Evolutionary conservation across 2,113 vertebrate genomes (phyloP).

Genomic region (Dermatemys mawii): DNA sequence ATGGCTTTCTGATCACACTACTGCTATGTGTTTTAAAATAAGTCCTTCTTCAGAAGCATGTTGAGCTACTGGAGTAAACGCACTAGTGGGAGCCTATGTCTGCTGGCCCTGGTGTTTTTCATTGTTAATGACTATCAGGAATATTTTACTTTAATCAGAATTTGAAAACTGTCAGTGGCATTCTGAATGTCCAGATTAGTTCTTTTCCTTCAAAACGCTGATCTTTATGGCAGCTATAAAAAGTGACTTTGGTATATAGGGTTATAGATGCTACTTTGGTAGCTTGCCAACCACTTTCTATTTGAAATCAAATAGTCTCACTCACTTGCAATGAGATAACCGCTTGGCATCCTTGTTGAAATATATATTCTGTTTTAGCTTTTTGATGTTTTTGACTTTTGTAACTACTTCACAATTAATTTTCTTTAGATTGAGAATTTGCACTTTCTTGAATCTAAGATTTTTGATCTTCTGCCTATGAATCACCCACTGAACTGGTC

Average conservation of each 20-base stretch:
- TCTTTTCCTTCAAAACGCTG: neutral
- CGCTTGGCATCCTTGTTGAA: neutral
- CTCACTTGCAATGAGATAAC: neutral
- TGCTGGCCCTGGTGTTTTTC: neutral
- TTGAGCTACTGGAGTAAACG: neutral
- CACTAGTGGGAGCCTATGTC: neutral
- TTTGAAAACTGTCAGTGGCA: neutral
- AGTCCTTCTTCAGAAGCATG: neutral
- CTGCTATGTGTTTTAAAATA: neutral
- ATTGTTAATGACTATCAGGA: neutral
- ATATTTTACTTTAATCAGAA: neutral
- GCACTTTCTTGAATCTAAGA: neutral
- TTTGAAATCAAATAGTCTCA: neutral
- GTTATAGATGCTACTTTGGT: neutral
- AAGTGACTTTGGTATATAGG: neutral
- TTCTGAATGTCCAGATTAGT: neutral
- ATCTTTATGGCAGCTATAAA: neutral
- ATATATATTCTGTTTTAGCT: neutral
- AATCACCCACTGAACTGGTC: neutral
- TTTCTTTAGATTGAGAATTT: neutral
- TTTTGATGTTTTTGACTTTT: neutral
- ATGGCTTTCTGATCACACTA: neutral
- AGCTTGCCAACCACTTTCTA: neutral
- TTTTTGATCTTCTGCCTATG: neutral
- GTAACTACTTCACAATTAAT: too few species aligned